Evolutionary conservation across 2,797 vertebrate species (phyloP), one percentile per base, ranked within the genome.

Genomic region (Florisuga fusca): DNA sequence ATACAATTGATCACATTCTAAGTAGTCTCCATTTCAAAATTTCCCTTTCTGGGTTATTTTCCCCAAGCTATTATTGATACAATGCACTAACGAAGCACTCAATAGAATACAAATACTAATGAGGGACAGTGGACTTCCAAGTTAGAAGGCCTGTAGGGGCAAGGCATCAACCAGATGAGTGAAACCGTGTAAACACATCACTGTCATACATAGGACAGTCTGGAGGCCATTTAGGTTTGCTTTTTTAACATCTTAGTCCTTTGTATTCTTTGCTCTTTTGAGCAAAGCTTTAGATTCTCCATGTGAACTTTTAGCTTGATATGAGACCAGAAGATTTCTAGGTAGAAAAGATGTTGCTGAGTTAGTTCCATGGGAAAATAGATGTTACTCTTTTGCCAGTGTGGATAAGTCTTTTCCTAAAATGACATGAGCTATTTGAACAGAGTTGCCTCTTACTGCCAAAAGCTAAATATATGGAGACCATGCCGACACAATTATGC

Each of bases 31-130:
- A 72, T 92, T 95, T 91, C 69, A 91, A 90, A 96, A 82, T 87
- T 71, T 96, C 55, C 45, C 38, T 84, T 93, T 69, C 91, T 87
- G 45, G 20, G 25, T 76, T 85, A 71, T 95, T 94, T 96, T 48
- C 64, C 84, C 73, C 78, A 36, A 94, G 64, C 87, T 96, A 59
- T 95, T 94, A 94, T 73, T 95, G 92, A 93, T 83, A 95, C 72
- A 94, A 93, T 92, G 68, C 54, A 72, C 59, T 93, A 96, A 96
- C 94, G 94, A 94, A 95, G 85, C 77, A 84, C 72, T 91, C 76
- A 80, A 21, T 31, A 68, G 79, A 95, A 76, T 64, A 87, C 89
- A 95, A 97, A 97, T 95, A 93, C 93, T 94, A 96, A 96, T 85
- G 79, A 53, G 67, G 50, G 91, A 61, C 84, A 38, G 54, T 54